Evolutionary conservation across 2,113 vertebrate species (phyloP), one percentile per base, ranked within the genome.

Genomic region (Syrmaticus mikado): DNA sequence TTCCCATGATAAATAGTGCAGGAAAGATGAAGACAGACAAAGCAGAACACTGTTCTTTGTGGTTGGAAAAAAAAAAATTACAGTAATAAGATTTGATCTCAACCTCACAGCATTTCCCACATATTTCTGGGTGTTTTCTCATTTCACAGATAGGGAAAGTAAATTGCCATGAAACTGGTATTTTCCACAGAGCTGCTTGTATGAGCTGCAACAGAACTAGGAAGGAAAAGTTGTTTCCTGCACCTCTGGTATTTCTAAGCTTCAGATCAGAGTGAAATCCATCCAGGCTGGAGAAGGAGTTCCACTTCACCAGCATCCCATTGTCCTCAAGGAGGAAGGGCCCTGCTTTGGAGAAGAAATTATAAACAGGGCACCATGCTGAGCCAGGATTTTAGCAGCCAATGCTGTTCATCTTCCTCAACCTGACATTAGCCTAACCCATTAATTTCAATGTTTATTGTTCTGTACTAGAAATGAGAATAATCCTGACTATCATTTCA

Each of bases 31-130:
- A 87, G 76, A 48, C 52, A 74, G 46, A 71, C 46, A 78, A 94
- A 91, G 85, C 57, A 91, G 89, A 95, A 81, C 76, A 53, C n/a
- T 58, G 21, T 48, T 83, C 55, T 83, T 85, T 92, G 91, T 89
- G 84, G 65, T 74, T 17, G 24, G 43, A 90, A 90, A 55, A 45
- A 87, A 57, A 70, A 40, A 71, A 50, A 41, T 13, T 30, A 30
- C 30, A 52, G 55, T 77, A 89, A 61, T 87, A 89, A 77, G 72
- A 55, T 27, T 70, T 58, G 11, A 24, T n/a, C 11, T 83, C 27
- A 2, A 45, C 9, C 2, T 87, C 65, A 50, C 40, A 84, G 75
- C 72, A 40, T 57, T 92, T 83, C 89, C 74, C 32, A 48, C 20
- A 1, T 67, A 11, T 52, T 87, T n/a, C 28, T 40, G 61, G 60